These are phyloP conservation scores for Xylocopa sonorina DNA, from an alignment of 1,140 invertebrate species.

Conservation along the genomic window DNA sequence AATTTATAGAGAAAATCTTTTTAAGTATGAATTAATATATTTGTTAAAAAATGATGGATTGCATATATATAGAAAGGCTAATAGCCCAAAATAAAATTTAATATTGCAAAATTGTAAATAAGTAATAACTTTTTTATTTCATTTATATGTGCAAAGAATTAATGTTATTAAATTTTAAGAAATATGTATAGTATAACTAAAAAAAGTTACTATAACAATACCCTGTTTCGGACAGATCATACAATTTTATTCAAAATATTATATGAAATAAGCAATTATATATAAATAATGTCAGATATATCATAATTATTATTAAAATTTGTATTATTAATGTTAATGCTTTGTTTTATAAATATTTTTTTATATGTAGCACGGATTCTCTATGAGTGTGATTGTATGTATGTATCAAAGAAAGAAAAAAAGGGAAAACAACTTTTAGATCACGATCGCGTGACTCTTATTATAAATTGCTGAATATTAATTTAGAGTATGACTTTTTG, in stretches of 20 bases:
- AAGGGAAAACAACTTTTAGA: constrained; percentile 24
- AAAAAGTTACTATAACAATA: neutral
- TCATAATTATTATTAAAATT: constrained; percentile 1
- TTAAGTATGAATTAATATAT: neutral
- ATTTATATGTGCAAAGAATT: constrained; percentile 2
- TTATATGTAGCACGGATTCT: constrained; percentile 61
- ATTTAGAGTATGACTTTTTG: constrained; percentile 60
- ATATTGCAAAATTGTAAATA: constrained; percentile 27
- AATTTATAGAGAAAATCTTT: constrained; percentile 10
- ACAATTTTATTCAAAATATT: constrained; percentile 5
- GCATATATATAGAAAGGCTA: constrained; percentile 22
- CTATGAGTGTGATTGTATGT: constrained; percentile 52
- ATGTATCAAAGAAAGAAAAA: constrained; percentile 33
- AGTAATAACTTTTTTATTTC: neutral
- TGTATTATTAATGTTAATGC: constrained; percentile 47
- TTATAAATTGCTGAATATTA: constrained; percentile 54
- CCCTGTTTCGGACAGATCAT: neutral
- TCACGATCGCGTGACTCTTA: constrained; percentile 35
- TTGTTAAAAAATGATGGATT: constrained; percentile 22
- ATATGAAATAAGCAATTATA: constrained; percentile 2
- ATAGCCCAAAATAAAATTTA: constrained; percentile 5
- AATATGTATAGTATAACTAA: neutral
- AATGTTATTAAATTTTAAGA: constrained; percentile 7
- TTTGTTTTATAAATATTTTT: constrained; percentile 27
- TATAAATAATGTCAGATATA: constrained; percentile 16